Base-by-base conservation (phyloP, 2,113 vertebrate species). In the Panthera tigris region DNA sequence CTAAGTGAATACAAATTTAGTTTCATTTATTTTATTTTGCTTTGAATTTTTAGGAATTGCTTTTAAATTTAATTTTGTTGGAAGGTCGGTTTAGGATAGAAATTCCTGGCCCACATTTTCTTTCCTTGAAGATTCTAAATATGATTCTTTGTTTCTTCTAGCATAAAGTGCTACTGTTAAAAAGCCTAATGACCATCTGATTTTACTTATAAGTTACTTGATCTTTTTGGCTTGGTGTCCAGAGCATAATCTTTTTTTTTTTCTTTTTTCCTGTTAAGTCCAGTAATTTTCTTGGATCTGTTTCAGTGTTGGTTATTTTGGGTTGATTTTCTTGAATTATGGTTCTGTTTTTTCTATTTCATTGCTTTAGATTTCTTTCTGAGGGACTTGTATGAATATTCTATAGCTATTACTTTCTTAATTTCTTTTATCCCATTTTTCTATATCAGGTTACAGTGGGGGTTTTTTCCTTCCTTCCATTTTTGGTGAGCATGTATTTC, bases 1-100 rank as follows among this genome's bases (percentile, higher is more conserved):
- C 33, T 84, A 81, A 50, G 4, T 29, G 31, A 86, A 74, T 74
- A 50, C 57, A 33, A 21, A 86, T 74, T 91, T 86, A 41, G 63
- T n/a, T 66, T 48, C 19, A 73, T 57, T 95, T 92, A 45, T 66
- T 92, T 73, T 80, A 52, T 80, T 84, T 92, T 91, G 63, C 57
- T 86, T 86, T 68, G 73, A 69, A 48, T 68, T 50, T 93, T 92
- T 76, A 87, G 69, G n/a, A 66, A 65, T 48, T 36, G 5, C 29
- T 78, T 96, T 91, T 80, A 29, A 66, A 86, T n/a, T 94, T 63
- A 71, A 95, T 88, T 94, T 91, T 63, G 8, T 52, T 92, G 36
- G 31, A 36, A 39, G 16, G 29, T 91, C 61, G 65, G 23, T 74
- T 83, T 33, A 79, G n/a, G 50, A 76, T 69, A 45, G 50, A 94